These are phyloP conservation scores for Cacatua alba DNA, from an alignment of 2,113 vertebrate species.

Conservation along the genomic window DNA sequence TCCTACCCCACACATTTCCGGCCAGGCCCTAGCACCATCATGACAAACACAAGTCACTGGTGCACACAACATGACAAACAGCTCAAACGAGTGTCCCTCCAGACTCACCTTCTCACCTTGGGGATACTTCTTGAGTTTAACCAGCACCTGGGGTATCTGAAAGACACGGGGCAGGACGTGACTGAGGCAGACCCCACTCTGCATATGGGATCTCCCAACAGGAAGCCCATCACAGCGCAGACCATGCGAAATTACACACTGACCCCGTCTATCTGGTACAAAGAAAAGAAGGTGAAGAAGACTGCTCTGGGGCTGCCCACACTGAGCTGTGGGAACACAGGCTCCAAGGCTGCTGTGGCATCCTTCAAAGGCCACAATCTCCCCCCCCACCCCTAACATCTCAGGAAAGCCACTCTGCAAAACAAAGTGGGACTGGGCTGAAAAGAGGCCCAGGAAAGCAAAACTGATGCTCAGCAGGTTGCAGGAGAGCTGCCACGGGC, in stretches of 20 bases:
- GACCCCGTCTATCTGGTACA: not conserved
- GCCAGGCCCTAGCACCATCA: accelerated
- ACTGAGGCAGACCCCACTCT: accelerated
- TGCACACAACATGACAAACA: accelerated
- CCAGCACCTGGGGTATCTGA: constrained; percentile 94
- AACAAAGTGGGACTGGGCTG: not conserved
- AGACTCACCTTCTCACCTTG: constrained; percentile 87
- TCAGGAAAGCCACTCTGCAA: not conserved
- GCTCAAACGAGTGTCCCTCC: accelerated
- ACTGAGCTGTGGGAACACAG: not conserved
- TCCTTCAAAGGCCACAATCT: not conserved
- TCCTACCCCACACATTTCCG: accelerated
- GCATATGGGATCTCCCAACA: not conserved
- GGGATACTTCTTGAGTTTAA: constrained; percentile 93
- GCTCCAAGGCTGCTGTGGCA: not conserved
- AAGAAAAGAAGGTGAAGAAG: not conserved
- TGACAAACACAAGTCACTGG: not conserved
- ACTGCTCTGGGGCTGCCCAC: not conserved
- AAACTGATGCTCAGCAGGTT: not conserved
- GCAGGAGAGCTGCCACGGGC: not conserved
- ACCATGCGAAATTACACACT: not conserved
- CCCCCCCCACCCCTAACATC: not conserved
- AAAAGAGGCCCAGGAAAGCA: not conserved
- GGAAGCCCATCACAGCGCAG: not conserved
- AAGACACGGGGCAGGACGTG: not conserved